These are phyloP conservation scores for Fistularia commersonii DNA, from an alignment of 2,797 vertebrate species.

Conservation along the genomic window DNA sequence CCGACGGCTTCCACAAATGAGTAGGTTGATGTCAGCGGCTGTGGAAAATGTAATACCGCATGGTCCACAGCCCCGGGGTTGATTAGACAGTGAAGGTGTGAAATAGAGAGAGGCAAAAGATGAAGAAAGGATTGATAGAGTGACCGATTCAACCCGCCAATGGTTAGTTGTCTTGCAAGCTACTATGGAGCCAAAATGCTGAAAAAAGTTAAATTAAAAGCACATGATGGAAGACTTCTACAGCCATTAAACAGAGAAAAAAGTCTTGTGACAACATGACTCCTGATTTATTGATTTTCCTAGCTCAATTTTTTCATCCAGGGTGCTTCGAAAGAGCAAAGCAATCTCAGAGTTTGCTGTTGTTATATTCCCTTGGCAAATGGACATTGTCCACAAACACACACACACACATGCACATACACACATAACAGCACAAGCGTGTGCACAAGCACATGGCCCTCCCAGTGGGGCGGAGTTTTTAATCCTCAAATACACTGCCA, in stretches of 20 bases:
- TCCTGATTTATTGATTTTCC: slow-evolving; percentile 76
- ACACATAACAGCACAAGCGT: slow-evolving; percentile 18
- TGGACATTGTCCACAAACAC: slow-evolving; percentile 33
- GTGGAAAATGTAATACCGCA: slow-evolving; percentile 15
- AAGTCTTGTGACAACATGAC: slow-evolving; percentile 62
- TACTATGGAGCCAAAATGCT: slow-evolving; percentile 34
- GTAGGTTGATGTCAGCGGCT: slow-evolving; percentile 18
- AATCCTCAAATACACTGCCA: slow-evolving; percentile 71
- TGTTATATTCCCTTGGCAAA: slow-evolving; percentile 59
- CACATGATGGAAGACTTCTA: slow-evolving; percentile 72
- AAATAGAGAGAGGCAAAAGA: slow-evolving; percentile 23
- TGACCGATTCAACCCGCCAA: slow-evolving; percentile 11
- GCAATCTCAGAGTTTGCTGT: slow-evolving; percentile 67
- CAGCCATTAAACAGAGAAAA: slow-evolving; percentile 54
- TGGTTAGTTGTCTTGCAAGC: slow-evolving; percentile 21
- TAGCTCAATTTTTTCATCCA: slow-evolving; percentile 51
- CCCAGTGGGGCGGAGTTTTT: slow-evolving; percentile 67
- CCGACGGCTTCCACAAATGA: slow-evolving; percentile 12
- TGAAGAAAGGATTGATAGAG: slow-evolving; percentile 23
- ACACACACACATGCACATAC: slow-evolving; percentile 6
- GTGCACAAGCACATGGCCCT: slow-evolving; percentile 51
- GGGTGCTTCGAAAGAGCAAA: slow-evolving; percentile 59
- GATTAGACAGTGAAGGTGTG: slow-evolving; percentile 34
- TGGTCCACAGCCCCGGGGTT: slow-evolving; percentile 4
- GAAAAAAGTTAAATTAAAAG: slow-evolving; percentile 64